Evolutionary conservation across 1,140 invertebrate genomes (phyloP), one percentile per base, ranked within the genome.

Genomic region (Zaprionus camerounensis): DNA sequence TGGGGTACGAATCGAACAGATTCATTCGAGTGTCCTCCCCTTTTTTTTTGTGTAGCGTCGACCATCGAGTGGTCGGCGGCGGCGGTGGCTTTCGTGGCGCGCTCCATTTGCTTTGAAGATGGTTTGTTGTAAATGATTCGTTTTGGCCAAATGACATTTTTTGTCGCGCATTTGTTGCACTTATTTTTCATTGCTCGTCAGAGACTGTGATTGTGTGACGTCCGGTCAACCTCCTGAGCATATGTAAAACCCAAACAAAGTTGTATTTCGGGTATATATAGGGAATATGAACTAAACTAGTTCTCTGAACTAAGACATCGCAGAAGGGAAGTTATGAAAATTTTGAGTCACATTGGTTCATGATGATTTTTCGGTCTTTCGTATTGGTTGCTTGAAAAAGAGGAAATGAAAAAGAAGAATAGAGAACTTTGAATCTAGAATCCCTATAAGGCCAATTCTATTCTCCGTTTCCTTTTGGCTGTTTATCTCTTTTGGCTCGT

Each of bases 81-180:
- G 24, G 56, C 71, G 76, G 71, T 69, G 57, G 51, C 71, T 80
- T 82, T 75, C 67, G 36, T 91, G 75, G 61, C 36, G 56, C 79
- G 91, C 83, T 87, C 80, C 80, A 92, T 92, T 92, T 91, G 78
- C 66, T 81, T 86, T 86, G 83, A 91, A 91, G 87, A 92, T 86
- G 83, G 79, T 88, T 92, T 83, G 80, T 85, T 85, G 77, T 86
- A 92, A 92, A 92, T 92, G 91, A 92, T 88, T 84, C 91, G 91
- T 91, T 91, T 80, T 88, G 76, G 66, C 80, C 87, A 91, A 88
- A 87, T 82, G 85, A 78, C 72, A 91, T 79, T 77, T 83, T 90
- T 80, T 74, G 81, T 76, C 61, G 78, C 71, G 71, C 87, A 84
- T 87, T 91, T 87, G 88, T 88, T 76, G 84, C 88, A 85, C 87